Percentiles rank a stretch among this genome's conserved stretches.
phyloP scores from a whole-genome alignment of 2,888 invertebrate genomes.

The Anorthoa munda region DNA sequence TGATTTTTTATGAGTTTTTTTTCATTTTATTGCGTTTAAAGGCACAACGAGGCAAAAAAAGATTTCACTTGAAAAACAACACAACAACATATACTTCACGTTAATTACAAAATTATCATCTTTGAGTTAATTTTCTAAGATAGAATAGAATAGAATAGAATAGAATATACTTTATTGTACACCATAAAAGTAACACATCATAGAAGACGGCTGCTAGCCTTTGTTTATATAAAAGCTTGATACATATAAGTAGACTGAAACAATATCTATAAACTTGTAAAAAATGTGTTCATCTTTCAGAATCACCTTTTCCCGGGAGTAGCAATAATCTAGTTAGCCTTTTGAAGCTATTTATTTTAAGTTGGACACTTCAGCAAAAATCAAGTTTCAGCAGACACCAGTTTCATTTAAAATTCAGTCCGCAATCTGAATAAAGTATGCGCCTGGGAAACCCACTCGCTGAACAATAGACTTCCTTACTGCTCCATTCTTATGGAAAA shows the following conservation, averaged over 20 bases:
- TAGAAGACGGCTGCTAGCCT: not conserved
- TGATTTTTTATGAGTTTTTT: too few relatives aligned
- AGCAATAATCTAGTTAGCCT: not conserved
- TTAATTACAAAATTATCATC: too few relatives aligned
- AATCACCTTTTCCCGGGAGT: not conserved
- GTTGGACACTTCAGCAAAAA: constrained; percentile 22
- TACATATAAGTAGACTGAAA: not conserved
- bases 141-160: too few relatives aligned
- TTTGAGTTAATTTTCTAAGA: too few relatives aligned
- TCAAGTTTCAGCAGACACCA: constrained; percentile 10
- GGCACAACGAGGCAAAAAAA: too few relatives aligned
- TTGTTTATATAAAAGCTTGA: not conserved
- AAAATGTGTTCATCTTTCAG: not conserved
- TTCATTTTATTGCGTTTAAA: too few relatives aligned
- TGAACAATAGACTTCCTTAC: constrained; percentile 56
- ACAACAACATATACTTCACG: too few relatives aligned
- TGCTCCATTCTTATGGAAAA: constrained; percentile 51
- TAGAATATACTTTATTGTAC: too few relatives aligned
- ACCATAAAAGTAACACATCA: too few relatives aligned
- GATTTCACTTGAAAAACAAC: too few relatives aligned
- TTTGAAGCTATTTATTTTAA: constrained; percentile 13
- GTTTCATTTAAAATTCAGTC: constrained; percentile 50
- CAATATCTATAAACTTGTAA: not conserved
- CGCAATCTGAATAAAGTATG: constrained; percentile 56
- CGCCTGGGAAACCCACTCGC: constrained; percentile 41